Evolutionary conservation across 2,797 vertebrate species (phyloP), one percentile per base, ranked within the genome.

Genomic region (Myotis planiceps): DNA sequence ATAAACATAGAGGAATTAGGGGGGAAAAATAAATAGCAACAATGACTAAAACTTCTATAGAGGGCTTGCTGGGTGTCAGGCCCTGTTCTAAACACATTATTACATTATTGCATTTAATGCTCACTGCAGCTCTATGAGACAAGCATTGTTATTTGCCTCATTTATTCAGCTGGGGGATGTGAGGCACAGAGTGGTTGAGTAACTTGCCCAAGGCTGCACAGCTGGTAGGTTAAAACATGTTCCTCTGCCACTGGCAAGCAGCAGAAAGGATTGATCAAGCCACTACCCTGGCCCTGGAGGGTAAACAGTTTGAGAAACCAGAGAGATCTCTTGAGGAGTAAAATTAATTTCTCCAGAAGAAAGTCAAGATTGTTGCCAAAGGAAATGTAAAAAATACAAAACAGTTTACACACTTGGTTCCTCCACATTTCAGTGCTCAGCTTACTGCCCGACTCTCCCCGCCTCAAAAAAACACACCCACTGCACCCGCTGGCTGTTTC

Each of bases 271-370:
- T 12, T 42, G 14, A 9, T 45, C 14, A 4, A 66, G 25, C 18
- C 25, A 6, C 37, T 14, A 53, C 49, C 34, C 34, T 68, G 32
- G 15, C 21, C 60, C 32, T 65, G 21, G 42, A 5, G 12, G 39
- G 2, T 27, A 18, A 32, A 76, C 63, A 19, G 6, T 47, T 34
- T 72, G 45, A 23, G 29, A 79, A 74, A 39, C 68, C 60, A 74
- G 68, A 27, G 29, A 18, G 9, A 13, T 29, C 66, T 85, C 72
- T 89, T 74, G 27, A 75, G 76, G 15, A 32, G 6, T 51, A 88
- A 65, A 66, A 51, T 87, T 37, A 63, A 68, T 93, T 87, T 91
- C 25, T 88, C 79, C 34, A 69, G 29, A 75, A 92, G 47, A 80
- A 94, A 81, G 32, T 76, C 65, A 75, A 78, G 37, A 55, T 23